Percentiles rank a stretch among this genome's conserved stretches.
Conservation (phyloP, 1,140 invertebrate genomes). For the Tetragonula clypearis region DNA sequence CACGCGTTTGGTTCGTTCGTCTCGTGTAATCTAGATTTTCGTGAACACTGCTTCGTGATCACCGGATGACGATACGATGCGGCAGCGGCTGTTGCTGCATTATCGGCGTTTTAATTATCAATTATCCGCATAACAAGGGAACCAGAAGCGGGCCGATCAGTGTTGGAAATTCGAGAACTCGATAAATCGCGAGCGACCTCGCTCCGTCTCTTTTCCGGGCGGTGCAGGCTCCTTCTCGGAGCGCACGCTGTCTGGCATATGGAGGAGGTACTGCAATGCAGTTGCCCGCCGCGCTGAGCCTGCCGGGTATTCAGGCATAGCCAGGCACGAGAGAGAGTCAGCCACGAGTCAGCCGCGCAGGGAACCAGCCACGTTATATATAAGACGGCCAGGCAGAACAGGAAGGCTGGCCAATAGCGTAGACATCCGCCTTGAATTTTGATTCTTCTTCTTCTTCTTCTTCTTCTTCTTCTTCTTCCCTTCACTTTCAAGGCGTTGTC, state of each 20-base stretch:
- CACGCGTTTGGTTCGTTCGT: not conserved
- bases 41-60: not conserved
- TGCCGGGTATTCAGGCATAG: conserved; percentile 73
- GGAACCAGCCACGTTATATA: conserved; percentile 40
- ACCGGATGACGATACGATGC: not conserved
- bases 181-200: conserved; percentile 58
- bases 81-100: too few relatives aligned
- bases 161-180: conserved; percentile 56
- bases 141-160: not conserved
- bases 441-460: not conserved
- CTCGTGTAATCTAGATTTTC: not conserved
- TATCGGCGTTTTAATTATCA: conserved; percentile 33
- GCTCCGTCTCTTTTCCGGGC: conserved; percentile 60
- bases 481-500: not conserved
- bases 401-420: conserved; percentile 52
- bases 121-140: conserved; percentile 6
- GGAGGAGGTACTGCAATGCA: conserved; percentile 77
- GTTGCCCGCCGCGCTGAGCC: conserved; percentile 72
- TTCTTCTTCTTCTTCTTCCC: too few relatives aligned
- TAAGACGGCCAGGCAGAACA: conserved; percentile 25
- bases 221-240: conserved; percentile 54
- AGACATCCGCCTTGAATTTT: conserved; percentile 25
- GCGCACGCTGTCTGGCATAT: conserved; percentile 69
- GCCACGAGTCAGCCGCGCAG: conserved; percentile 50
- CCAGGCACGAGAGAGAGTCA: conserved; percentile 61